These are phyloP conservation scores for Tinea trinotella DNA, from an alignment of 2,888 invertebrate species.

Conservation along the genomic window DNA sequence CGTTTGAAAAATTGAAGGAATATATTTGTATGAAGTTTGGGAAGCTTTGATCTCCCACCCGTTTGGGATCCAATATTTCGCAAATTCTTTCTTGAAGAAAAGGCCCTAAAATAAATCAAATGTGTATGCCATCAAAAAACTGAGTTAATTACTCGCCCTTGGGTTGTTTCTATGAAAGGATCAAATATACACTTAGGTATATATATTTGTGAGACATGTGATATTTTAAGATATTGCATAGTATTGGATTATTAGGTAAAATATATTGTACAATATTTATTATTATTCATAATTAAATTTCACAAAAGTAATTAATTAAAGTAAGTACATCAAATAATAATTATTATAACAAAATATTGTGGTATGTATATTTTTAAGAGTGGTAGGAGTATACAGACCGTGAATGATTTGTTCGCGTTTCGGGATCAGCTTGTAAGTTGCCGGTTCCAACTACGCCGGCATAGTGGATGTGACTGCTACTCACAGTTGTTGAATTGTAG, in stretches of 20 bases:
- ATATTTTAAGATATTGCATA: background rate
- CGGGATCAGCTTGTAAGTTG: too few species aligned
- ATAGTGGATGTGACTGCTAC: too few species aligned
- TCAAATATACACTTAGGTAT: conserved; percentile 27
- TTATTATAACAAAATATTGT: too few species aligned
- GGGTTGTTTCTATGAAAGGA: conserved; percentile 47
- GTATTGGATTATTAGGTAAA: background rate
- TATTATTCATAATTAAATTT: too few species aligned
- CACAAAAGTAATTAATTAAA: too few species aligned
- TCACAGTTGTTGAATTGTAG: too few species aligned
- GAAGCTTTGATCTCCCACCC: conserved; percentile 32
- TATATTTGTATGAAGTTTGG: conserved; percentile 32
- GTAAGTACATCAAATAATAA: too few species aligned
- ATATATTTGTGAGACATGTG: conserved; percentile 12
- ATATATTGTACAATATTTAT: too few species aligned
- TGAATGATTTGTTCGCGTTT: too few species aligned
- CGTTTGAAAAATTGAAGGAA: background rate
- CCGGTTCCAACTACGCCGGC: too few species aligned
- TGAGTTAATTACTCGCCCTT: conserved; percentile 63
- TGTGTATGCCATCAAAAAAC: conserved; percentile 62
- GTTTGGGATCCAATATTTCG: conserved; percentile 61
- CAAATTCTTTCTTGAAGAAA: conserved; percentile 66
- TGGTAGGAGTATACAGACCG: too few species aligned
- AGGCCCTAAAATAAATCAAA: conserved; percentile 68
- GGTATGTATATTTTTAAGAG: too few species aligned